These are phyloP conservation scores for Agapornis canus DNA, from an alignment of 2,797 vertebrate genomes.

Conservation along the genomic window DNA sequence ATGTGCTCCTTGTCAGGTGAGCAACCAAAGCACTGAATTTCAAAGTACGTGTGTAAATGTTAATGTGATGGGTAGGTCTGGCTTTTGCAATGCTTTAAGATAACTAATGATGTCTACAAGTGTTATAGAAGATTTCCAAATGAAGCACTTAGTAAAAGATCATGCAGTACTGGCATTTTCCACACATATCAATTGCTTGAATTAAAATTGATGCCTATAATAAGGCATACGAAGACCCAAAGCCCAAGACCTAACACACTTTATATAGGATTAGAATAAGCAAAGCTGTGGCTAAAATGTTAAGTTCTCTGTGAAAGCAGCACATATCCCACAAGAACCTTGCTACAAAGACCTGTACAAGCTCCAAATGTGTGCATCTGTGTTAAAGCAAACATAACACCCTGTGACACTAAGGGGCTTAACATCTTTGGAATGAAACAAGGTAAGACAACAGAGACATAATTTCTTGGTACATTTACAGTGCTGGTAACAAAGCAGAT, in stretches of 20 bases:
- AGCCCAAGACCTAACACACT: background rate
- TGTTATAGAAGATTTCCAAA: background rate
- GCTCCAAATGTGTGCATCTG: background rate
- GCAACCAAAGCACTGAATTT: background rate
- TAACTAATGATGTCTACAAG: background rate
- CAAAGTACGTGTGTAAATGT: accelerated
- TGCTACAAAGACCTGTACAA: background rate
- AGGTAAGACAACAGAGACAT: background rate
- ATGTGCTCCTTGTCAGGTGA: background rate
- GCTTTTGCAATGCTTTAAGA: background rate
- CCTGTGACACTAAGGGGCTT: background rate
- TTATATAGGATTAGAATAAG: constrained; percentile 28
- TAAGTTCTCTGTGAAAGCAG: background rate
- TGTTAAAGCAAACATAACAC: background rate
- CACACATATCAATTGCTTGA: background rate
- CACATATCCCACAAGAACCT: background rate
- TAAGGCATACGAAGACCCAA: background rate
- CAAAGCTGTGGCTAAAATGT: background rate
- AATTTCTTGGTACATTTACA: background rate
- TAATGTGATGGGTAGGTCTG: background rate
- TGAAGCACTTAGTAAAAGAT: background rate
- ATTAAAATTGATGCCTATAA: background rate
- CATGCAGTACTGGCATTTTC: background rate
- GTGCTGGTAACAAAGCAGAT: background rate
- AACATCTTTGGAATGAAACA: background rate